Percentiles rank a stretch among this genome's conserved stretches.
These are phyloP conservation scores for Philaethria dido DNA, from an alignment of 2,888 invertebrate species.

Conservation along the genomic window DNA sequence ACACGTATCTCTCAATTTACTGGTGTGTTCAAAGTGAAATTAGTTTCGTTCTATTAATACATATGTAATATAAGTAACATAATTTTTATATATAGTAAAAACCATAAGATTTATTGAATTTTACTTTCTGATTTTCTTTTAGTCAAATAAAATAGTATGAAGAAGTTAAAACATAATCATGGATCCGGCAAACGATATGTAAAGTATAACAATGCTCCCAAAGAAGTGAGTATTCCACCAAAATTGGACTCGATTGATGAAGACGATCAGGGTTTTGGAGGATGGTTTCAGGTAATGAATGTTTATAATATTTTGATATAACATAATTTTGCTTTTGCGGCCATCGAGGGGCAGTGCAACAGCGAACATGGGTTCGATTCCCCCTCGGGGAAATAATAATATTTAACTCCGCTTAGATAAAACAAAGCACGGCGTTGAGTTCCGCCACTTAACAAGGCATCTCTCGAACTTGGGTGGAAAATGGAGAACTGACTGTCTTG, in stretches of 20 bases:
- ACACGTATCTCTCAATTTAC: neutral
- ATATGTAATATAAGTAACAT: no score
- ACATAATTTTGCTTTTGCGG: neutral
- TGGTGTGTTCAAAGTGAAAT: neutral
- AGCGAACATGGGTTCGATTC: no score
- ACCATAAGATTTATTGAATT: no score
- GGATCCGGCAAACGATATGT: constrained; percentile 51
- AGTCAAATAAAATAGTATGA: constrained; percentile 53
- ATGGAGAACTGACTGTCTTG: no score
- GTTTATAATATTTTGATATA: neutral
- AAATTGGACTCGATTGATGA: constrained; percentile 64
- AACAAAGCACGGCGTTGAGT: no score
- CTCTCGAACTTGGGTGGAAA: no score
- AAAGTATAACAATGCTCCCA: constrained; percentile 52
- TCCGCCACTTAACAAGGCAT: no score
- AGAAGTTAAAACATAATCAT: constrained; percentile 62
- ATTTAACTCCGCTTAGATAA: no score
- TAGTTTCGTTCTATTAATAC: no score
- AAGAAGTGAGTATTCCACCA: constrained; percentile 43
- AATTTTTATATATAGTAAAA: no score
- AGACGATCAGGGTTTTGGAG: constrained; percentile 75
- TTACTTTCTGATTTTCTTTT: neutral
- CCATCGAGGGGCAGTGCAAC: no score
- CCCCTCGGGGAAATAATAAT: no score
- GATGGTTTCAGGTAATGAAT: constrained; percentile 70